phyloP scores from a whole-genome alignment of 2,888 invertebrate species.

The Cepaea hortensis region DNA sequence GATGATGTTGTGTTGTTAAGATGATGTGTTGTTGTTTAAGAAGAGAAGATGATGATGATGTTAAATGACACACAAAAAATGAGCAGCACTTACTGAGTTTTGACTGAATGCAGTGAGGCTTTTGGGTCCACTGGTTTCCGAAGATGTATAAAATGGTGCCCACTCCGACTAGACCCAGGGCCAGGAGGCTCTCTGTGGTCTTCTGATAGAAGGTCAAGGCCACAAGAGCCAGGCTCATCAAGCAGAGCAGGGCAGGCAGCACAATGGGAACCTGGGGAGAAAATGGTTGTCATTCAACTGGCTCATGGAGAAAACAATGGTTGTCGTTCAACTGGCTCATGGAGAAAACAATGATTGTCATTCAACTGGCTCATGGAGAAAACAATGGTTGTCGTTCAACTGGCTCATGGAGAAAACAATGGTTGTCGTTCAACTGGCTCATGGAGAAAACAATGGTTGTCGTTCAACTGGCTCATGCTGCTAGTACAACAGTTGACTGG shows the following conservation, averaged over 20 bases:
- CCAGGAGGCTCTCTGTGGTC: slow-evolving; percentile 83
- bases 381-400: too few relatives aligned
- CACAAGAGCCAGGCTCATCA: slow-evolving; percentile 91
- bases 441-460: too few relatives aligned
- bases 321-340: too few relatives aligned
- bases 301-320: too few relatives aligned
- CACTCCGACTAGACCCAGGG: slow-evolving; percentile 79
- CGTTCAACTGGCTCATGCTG: too few relatives aligned
- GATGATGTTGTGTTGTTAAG: too few relatives aligned
- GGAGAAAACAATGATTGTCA: neutral
- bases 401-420: too few relatives aligned
- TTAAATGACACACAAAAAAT: neutral
- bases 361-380: too few relatives aligned
- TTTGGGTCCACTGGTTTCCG: slow-evolving; percentile 65
- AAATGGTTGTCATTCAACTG: neutral
- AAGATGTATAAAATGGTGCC: slow-evolving; percentile 82
- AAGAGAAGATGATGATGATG: neutral
- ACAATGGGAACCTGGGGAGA: slow-evolving; percentile 82
- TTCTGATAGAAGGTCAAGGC: slow-evolving; percentile 88
- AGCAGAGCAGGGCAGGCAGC: slow-evolving; percentile 89
- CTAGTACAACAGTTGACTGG: too few relatives aligned
- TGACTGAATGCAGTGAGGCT: slow-evolving; percentile 62
- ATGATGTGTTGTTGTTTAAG: too few relatives aligned
- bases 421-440: neutral
- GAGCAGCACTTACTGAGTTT: slow-evolving; percentile 66